phyloP scores from a whole-genome alignment of 2,888 invertebrate genomes.

The Tortricodes alternella region DNA sequence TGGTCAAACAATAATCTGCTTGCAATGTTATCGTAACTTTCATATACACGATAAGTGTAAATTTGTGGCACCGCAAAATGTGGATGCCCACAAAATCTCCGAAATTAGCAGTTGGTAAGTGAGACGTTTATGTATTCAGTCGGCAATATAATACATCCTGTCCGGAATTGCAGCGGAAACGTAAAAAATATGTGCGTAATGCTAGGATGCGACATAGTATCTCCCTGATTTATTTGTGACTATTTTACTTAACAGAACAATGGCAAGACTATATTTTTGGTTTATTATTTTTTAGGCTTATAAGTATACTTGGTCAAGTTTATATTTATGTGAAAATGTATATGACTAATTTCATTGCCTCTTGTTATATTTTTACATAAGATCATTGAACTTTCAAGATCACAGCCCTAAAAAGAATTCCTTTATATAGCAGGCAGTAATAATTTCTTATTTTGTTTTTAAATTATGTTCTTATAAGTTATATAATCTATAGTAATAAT shows the following conservation, averaged over 20 bases:
- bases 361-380: constrained; percentile 17
- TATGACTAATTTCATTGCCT: neutral
- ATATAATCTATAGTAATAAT: too few species aligned
- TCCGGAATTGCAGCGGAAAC: constrained; percentile 69
- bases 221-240: neutral
- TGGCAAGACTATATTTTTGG: neutral
- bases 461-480: neutral
- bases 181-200: constrained; percentile 71
- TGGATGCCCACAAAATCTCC: constrained; percentile 89
- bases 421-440: neutral
- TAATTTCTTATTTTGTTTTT: neutral
- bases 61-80: constrained; percentile 69
- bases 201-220: constrained; percentile 39
- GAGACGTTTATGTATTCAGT: constrained; percentile 59
- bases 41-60: neutral
- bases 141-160: constrained; percentile 61
- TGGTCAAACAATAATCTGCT: constrained; percentile 9
- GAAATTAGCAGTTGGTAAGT: constrained; percentile 90
- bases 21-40: constrained; percentile 21
- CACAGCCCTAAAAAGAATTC: neutral
- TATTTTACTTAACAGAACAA: neutral
- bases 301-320: too few species aligned
- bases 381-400: constrained; percentile 4
- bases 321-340: neutral
- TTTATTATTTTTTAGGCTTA: too few species aligned